Base-by-base conservation (phyloP, 2,888 invertebrate species). In the Eugnorisma glareosa region DNA sequence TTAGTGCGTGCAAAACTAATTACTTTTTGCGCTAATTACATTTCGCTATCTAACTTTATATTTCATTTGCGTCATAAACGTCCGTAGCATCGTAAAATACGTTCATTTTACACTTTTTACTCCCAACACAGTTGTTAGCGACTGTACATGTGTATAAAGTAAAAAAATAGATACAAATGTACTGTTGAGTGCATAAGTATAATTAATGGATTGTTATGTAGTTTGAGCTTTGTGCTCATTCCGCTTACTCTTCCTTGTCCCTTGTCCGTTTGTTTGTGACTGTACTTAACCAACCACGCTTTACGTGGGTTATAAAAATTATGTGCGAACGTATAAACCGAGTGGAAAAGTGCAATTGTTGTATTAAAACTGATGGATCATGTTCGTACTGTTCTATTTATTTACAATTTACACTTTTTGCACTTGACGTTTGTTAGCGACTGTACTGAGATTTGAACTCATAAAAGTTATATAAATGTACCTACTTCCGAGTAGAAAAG, bases 21-120 rank as follows among this genome's bases (percentile, higher is more conserved):
- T 81, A 87, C 77, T 72, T 88, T 85, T 86, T 72, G 71, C 68
- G 59, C 75, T 85, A 85, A 89, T 85, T 89, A 79, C 61, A 69
- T 63, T 78, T 70, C 67, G 57, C 73, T 86, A 81, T 88, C 77
- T 88, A 71, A 74, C 73, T 82, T 84, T 83, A 86, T 82, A 88
- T 88, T 85, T 85, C 61, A 86, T 86, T 81, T 81, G 68, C 67
- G 75, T 75, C 79, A 80, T 88, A 78, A 79, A 79, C 74, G 73
- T 73, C 77, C 73, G 76, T 54, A 48, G n/a, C 67, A 67, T 83
- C 77, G 75, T 81, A 80, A 85, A 87, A 70, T 75, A 74, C 43
- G 85, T 84, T 45, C 45, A n/a, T 71, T 84, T 84, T 84, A 72
- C 68, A 79, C 43, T 84, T 84, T 87, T 87, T 81, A 69, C 21